Conservation (phyloP, 35 echinoderm and acorn worm species). For the Apostichopus japonicus region DNA sequence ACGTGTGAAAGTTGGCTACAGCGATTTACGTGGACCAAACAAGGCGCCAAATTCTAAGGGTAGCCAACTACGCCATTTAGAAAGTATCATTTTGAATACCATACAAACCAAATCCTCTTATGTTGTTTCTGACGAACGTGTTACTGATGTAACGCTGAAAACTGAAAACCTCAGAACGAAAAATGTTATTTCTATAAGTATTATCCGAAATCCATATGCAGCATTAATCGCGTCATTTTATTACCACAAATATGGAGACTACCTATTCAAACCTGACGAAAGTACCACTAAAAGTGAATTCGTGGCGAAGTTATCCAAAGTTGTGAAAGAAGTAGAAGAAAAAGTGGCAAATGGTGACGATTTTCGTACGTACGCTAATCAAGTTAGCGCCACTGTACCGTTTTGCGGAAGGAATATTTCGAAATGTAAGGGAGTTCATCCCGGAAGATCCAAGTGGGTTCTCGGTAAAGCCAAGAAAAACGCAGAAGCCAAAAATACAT, state of each 20-base stretch:
- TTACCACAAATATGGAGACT: neutral
- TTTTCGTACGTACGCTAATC: constrained; percentile 16
- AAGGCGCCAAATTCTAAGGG: neutral
- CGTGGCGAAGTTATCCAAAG: neutral
- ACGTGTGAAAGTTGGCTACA: neutral
- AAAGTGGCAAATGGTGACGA: neutral
- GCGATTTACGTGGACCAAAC: neutral
- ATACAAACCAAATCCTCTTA: neutral
- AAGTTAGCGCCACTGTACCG: neutral
- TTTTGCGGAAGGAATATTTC: constrained; percentile 6
- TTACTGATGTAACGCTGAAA: neutral
- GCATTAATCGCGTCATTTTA: constrained; percentile 13
- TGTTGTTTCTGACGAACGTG: neutral
- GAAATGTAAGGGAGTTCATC: constrained; percentile 5
- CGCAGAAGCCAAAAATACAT: neutral
- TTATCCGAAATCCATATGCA: neutral
- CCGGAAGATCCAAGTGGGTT: neutral
- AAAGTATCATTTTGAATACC: neutral
- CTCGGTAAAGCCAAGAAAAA: neutral
- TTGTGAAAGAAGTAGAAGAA: neutral
- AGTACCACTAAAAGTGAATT: neutral
- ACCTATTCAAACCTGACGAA: neutral
- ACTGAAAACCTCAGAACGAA: no score
- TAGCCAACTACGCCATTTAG: neutral
- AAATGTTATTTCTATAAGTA: neutral